Evolutionary conservation across 2,888 invertebrate species (phyloP).

Genomic region (Ecliptopera silaceata): DNA sequence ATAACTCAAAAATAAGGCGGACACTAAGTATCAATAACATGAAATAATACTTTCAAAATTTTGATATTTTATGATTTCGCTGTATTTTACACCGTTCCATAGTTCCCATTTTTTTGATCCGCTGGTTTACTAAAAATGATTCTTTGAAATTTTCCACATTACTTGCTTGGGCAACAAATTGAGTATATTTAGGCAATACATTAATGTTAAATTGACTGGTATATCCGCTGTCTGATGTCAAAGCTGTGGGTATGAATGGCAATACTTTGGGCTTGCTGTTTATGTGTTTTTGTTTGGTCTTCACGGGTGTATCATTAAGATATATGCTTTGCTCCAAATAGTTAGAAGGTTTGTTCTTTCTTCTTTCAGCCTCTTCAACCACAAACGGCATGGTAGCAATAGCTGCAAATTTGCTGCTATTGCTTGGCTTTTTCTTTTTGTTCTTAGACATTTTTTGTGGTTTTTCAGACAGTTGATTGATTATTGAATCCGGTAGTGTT

Average conservation of each 20-base stretch:
- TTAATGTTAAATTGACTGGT: conserved; percentile 73
- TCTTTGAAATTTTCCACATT: conserved; percentile 61
- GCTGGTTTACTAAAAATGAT: conserved; percentile 57
- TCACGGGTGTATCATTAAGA: conserved; percentile 52
- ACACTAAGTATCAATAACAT: conserved; percentile 15
- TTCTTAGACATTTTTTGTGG: conserved; percentile 34
- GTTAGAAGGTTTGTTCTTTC: conserved; percentile 66
- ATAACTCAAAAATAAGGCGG: conserved; percentile 41
- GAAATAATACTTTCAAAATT: conserved; percentile 55
- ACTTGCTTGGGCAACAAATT: conserved; percentile 62
- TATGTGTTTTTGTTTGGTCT: conserved; percentile 46
- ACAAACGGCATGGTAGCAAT: conserved; percentile 65
- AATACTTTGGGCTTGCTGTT: conserved; percentile 61
- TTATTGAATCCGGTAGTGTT: conserved; percentile 58
- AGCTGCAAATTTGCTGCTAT: conserved; percentile 35
- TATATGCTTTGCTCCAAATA: conserved; percentile 74
- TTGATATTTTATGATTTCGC: conserved; percentile 63
- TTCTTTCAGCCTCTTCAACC: conserved; percentile 58
- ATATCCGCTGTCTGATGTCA: conserved; percentile 65
- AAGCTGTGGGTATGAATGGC: conserved; percentile 67
- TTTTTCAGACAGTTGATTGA: conserved; percentile 62
- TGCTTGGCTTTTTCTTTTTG: conserved; percentile 31
- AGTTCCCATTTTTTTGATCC: conserved; percentile 62
- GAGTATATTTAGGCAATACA: conserved; percentile 56
- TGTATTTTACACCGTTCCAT: conserved; percentile 65